Evolutionary conservation across 2,888 invertebrate genomes (phyloP).

Genomic region (Synanthedon formicaeformis): DNA sequence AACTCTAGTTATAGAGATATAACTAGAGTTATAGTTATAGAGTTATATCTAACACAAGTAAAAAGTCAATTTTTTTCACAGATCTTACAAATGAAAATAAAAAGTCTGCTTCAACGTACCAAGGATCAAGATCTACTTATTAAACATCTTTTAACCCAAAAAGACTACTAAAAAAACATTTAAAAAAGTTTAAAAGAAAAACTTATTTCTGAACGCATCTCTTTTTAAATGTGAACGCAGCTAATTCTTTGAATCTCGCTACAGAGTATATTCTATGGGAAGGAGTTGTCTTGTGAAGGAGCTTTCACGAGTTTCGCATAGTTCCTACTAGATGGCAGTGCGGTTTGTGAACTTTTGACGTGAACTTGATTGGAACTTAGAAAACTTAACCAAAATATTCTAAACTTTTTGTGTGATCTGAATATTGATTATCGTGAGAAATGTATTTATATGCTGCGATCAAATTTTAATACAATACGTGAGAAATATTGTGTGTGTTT

Average conservation of each 20-base stretch:
- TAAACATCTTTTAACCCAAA: constrained; percentile 35
- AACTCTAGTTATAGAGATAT: background rate
- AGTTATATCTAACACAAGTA: background rate
- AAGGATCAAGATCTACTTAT: constrained; percentile 39
- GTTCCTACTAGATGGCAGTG: constrained; percentile 49
- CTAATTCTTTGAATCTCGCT: constrained; percentile 4
- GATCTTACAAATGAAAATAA: too few species aligned
- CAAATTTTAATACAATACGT: constrained; percentile 38
- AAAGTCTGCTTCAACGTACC: constrained; percentile 13
- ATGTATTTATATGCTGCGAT: constrained; percentile 25
- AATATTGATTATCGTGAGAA: constrained; percentile 48
- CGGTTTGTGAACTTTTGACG: constrained; percentile 65
- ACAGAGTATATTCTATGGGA: constrained; percentile 8
- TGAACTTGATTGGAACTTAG: constrained; percentile 62
- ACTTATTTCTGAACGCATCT: background rate
- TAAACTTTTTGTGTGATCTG: constrained; percentile 55
- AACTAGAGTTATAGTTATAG: background rate
- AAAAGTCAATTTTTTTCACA: constrained; percentile 1
- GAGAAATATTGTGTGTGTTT: constrained; percentile 21
- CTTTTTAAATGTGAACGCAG: constrained; percentile 1
- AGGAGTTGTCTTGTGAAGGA: constrained; percentile 52
- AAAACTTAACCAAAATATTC: constrained; percentile 63
- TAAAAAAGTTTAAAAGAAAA: constrained; percentile 18
- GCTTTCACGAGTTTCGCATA: constrained; percentile 45
- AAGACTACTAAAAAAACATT: constrained; percentile 34